Percentiles rank a stretch among this genome's conserved stretches.
Evolutionary conservation across 1,140 invertebrate genomes (phyloP).

Genomic region (Batillaria attramentaria): DNA sequence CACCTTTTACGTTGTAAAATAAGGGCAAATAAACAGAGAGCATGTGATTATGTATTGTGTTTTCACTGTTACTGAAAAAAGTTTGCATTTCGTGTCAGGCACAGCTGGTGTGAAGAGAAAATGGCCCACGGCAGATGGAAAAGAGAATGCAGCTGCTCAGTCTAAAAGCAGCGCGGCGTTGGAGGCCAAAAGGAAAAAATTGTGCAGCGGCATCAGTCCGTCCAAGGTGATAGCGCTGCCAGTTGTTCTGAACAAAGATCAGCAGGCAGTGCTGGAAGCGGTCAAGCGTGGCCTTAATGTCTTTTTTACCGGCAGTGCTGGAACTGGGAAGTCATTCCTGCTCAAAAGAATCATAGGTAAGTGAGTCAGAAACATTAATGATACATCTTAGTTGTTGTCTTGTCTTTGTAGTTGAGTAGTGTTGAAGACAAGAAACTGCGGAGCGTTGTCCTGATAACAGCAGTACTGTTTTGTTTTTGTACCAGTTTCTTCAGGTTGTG

Average conservation of each 20-base stretch:
- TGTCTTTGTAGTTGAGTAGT: neutral
- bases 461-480: no score
- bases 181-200: constrained; percentile 30
- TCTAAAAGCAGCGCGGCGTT: neutral
- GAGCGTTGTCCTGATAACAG: no score
- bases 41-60: no score
- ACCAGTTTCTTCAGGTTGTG: no score
- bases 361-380: neutral
- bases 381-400: constrained; percentile 1
- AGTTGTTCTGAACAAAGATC: constrained; percentile 81
- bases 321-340: constrained; percentile 95
- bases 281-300: constrained; percentile 85
- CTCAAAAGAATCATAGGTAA: constrained; percentile 85
- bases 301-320: constrained; percentile 95
- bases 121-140: neutral
- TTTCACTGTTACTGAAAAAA: no score
- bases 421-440: no score
- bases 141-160: neutral
- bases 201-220: constrained; percentile 34
- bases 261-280: constrained; percentile 83
- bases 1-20: no score
- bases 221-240: constrained; percentile 48
- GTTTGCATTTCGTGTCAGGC: no score
- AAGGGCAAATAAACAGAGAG: no score
- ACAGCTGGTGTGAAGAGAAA: constrained; percentile 22